These are phyloP conservation scores for Macroramphosus scolopax DNA, from an alignment of 2,797 vertebrate species.

Conservation along the genomic window DNA sequence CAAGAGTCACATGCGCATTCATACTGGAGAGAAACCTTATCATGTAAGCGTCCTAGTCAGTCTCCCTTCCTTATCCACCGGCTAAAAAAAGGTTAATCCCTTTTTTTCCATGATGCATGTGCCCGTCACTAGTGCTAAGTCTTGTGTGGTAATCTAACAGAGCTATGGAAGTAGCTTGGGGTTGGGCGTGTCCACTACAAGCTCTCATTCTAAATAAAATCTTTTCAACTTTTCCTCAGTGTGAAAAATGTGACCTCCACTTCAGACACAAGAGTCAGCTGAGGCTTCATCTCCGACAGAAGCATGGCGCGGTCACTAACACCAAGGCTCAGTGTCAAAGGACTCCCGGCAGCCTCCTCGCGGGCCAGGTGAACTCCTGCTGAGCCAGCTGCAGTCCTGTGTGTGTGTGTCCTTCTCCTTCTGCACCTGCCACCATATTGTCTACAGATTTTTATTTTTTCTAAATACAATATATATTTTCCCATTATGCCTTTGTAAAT, in stretches of 20 bases:
- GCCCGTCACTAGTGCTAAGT: constrained; percentile 8
- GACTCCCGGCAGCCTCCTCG: constrained; percentile 69
- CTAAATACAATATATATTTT: constrained; percentile 31
- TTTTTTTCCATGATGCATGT: constrained; percentile 21
- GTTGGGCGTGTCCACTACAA: neutral
- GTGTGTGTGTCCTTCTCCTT: constrained; percentile 2
- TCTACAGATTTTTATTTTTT: constrained; percentile 35
- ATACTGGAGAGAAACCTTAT: constrained; percentile 97
- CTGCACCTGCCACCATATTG: constrained; percentile 12
- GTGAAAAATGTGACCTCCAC: constrained; percentile 96
- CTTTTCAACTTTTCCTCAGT: constrained; percentile 69
- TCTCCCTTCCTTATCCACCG: constrained; percentile 15
- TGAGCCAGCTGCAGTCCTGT: constrained; percentile 59
- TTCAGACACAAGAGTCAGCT: constrained; percentile 99
- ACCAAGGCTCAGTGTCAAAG: constrained; percentile 91
- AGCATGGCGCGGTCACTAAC: constrained; percentile 95
- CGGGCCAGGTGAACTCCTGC: constrained; percentile 80
- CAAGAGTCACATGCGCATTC: constrained; percentile 97
- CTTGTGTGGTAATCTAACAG: constrained; percentile 32
- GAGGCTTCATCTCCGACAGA: constrained; percentile 93
- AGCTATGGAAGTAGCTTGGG: neutral
- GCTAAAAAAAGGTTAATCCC: constrained; percentile 46
- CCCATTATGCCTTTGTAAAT: constrained; percentile 54
- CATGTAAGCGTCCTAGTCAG: constrained; percentile 80
- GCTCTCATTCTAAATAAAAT: neutral